Base-by-base conservation (phyloP, 2,888 invertebrate genomes). In the Acrocyrtus sp. region DNA sequence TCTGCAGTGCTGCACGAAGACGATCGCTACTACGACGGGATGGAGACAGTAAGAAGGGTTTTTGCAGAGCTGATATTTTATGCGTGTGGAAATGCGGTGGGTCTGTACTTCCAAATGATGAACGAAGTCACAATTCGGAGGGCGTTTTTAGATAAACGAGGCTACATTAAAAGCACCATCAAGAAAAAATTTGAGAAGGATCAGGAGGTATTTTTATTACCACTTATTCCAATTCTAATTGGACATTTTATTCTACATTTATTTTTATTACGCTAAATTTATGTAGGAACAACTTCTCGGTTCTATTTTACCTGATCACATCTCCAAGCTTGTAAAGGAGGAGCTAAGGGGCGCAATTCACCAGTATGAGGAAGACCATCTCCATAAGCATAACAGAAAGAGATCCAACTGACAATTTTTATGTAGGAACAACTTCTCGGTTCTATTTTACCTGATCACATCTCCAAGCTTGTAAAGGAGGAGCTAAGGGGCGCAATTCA, bases 141-240 rank as follows among this genome's bases (percentile, higher is more conserved):
- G 75, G 93, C 95, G 1, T 96, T 96, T 83, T 86, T 96, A 67
- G 95, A 96, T 83, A 88, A 94, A 41, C 86, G 95, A 74, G 92
- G 92, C 43, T 94, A 92, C 82, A 92, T 96, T 19, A 93, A 95
- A 84, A 92, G 93, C 61, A 95, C 93, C 56, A 86, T 93, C 51
- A 88, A 92, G 80, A 85, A 95, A 22, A 91, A 92, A 78, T 92
- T 91, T 83, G 94, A 94, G 75, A 90, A 93, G 82, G 91, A 92
- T 81, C 94, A 95, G 86, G 95, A 95, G 88, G 91, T 91, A 83
- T n/a, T n/a, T n/a, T n/a, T n/a, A n/a, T n/a, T n/a, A n/a, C n/a
- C n/a, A n/a, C n/a, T n/a, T n/a, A n/a, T n/a, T n/a, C n/a, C n/a
- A n/a, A n/a, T n/a, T n/a, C n/a, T n/a, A n/a, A n/a, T n/a, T n/a